A percentile compares a stretch with the other conserved stretches of the same genome.
Evolutionary conservation across 2,888 invertebrate genomes (phyloP).

Genomic region (Drosophila mulleri): DNA sequence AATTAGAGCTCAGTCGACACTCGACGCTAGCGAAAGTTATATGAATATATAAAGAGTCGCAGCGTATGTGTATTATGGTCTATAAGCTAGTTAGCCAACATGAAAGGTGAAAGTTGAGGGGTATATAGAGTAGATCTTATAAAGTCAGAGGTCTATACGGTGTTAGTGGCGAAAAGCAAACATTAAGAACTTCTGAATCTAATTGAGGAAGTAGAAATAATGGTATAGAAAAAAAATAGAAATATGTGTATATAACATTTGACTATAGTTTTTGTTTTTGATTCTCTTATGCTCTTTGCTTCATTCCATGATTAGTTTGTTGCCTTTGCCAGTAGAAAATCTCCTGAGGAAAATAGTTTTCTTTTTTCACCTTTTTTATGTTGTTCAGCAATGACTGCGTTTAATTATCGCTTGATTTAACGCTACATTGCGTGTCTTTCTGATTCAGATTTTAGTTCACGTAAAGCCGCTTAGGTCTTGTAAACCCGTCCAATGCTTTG

Average conservation of each 20-base stretch:
- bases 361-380: not conserved
- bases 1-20: conserved; percentile 34
- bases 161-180: not conserved
- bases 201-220: too few species aligned
- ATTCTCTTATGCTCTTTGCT: not conserved
- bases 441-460: conserved; percentile 27
- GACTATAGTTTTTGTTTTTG: too few species aligned
- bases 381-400: conserved; percentile 17
- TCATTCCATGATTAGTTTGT: not conserved
- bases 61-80: not conserved
- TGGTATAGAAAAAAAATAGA: too few species aligned
- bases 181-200: too few species aligned
- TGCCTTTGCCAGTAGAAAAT: not conserved
- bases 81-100: not conserved
- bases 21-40: conserved; percentile 13
- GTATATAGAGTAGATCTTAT: not conserved
- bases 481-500: conserved; percentile 63
- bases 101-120: not conserved
- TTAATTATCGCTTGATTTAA: conserved; percentile 49
- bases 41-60: conserved; percentile 9
- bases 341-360: not conserved
- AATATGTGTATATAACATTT: not conserved
- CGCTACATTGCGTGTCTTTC: conserved; percentile 21
- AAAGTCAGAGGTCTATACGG: not conserved
- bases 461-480: conserved; percentile 73